Conservation (phyloP, 2,113 vertebrate species). For the Thinocorus orbignyianus region DNA sequence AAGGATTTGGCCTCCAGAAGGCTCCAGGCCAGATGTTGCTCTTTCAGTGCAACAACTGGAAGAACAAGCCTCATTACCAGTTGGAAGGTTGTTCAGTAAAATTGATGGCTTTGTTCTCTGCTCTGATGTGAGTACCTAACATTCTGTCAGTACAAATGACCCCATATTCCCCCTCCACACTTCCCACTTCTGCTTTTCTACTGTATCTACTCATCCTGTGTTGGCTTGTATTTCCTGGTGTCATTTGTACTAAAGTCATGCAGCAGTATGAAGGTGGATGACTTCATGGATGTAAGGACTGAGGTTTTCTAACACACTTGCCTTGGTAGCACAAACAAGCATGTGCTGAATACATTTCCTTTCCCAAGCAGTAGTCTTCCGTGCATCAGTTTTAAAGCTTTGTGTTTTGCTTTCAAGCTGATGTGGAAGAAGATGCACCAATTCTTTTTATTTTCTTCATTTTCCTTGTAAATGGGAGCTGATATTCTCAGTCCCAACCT, state of each 20-base stretch:
- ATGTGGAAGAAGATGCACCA: rapidly evolving
- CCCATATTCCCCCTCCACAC: background rate
- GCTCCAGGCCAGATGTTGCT: background rate
- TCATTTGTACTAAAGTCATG: background rate
- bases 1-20: background rate
- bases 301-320: background rate
- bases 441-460: background rate
- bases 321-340: background rate
- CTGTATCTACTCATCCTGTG: background rate
- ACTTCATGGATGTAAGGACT: background rate
- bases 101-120: background rate
- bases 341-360: background rate
- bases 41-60: background rate
- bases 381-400: background rate
- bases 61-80: background rate
- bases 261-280: background rate
- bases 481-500: background rate
- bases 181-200: background rate
- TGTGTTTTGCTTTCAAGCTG: background rate
- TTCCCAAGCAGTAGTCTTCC: background rate
- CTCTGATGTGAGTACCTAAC: background rate
- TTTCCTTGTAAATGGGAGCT: background rate
- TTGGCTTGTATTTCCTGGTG: background rate
- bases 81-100: background rate
- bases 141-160: background rate